Evolutionary conservation across 2,888 invertebrate species (phyloP), one percentile per base, ranked within the genome.

Genomic region (Trachelus troglodyta): DNA sequence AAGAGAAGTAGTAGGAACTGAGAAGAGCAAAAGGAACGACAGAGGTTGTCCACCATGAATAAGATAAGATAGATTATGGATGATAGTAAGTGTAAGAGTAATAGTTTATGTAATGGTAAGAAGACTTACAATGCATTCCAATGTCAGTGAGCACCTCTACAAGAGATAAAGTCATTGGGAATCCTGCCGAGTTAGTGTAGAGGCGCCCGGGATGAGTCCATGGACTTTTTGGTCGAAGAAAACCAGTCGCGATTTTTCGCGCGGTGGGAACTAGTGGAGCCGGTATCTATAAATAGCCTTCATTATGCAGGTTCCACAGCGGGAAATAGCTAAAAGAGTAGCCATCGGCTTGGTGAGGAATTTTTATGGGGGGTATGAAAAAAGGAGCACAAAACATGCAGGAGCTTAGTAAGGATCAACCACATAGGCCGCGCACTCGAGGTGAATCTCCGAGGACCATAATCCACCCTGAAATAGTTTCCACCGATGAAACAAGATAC

Each of bases 271-370:
- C 87, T 88, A 87, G 87, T 82, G 82, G 85, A 85, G 85, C 86
- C 85, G 85, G 81, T 87, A 84, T 83, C 89, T 87, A 88, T 87
- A 89, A 89, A 89, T 89, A 89, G 88, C 88, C 87, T 87, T 88
- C 87, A 85, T 87, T 87, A 80, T 80, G 81, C 75, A 74, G 73
- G 71, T 80, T 79, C 76, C 34, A 74, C 37, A 37, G 74, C 77
- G 79, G 74, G 77, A 69, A 76, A 69, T 79, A 84, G 85, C 86
- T 83, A 86, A 85, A 86, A 85, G 82, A 85, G 83, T 84, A 71
- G 71, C 71, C 71, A 31, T 34, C 15, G 71, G 31, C 33, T 31
- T 34, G 56, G 56, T 34, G 31, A 71, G 87, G 87, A 87, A 87
- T 87, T 87, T 87, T 87, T 87, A 85, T 85, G 81, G 79, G 34